Percentiles rank a stretch among this genome's conserved stretches.
These are phyloP conservation scores for Bos javanicus DNA, from an alignment of 2,113 vertebrate species.

Conservation along the genomic window DNA sequence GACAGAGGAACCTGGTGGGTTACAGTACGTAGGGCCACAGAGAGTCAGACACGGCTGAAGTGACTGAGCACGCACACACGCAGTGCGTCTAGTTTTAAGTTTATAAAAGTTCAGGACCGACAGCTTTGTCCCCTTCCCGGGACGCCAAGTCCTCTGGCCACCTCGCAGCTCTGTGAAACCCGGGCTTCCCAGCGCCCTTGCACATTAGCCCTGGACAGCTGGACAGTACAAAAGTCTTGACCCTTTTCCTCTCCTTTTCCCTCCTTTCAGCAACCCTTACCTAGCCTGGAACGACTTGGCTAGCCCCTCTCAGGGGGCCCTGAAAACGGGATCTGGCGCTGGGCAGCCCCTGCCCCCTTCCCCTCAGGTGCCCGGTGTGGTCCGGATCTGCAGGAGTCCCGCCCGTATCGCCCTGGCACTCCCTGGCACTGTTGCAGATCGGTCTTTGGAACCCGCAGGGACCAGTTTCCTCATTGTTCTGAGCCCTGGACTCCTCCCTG, in stretches of 20 bases:
- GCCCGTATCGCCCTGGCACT: not conserved
- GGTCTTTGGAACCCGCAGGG: not conserved
- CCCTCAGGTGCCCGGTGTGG: not conserved
- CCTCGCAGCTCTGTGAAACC: not conserved
- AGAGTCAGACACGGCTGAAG: not conserved
- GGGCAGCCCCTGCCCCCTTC: not conserved
- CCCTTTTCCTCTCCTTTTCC: not conserved
- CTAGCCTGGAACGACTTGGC: not conserved
- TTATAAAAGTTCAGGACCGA: not conserved
- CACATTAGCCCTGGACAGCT: not conserved
- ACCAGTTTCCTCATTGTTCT: not conserved
- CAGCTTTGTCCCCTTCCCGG: not conserved
- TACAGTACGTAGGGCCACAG: not conserved
- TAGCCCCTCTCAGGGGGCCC: not conserved
- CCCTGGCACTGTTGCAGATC: no score
- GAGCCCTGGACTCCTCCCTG: not conserved
- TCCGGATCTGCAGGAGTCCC: not conserved
- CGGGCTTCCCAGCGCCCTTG: not conserved
- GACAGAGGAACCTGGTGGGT: not conserved
- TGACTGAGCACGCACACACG: not conserved
- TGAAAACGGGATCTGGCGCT: not conserved
- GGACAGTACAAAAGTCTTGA: not conserved
- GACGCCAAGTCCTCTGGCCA: rapidly evolving
- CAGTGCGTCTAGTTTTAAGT: no score
- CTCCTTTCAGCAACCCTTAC: not conserved